Evolutionary conservation across 1,140 invertebrate species (phyloP).

Genomic region (Drosophila mayri): DNA sequence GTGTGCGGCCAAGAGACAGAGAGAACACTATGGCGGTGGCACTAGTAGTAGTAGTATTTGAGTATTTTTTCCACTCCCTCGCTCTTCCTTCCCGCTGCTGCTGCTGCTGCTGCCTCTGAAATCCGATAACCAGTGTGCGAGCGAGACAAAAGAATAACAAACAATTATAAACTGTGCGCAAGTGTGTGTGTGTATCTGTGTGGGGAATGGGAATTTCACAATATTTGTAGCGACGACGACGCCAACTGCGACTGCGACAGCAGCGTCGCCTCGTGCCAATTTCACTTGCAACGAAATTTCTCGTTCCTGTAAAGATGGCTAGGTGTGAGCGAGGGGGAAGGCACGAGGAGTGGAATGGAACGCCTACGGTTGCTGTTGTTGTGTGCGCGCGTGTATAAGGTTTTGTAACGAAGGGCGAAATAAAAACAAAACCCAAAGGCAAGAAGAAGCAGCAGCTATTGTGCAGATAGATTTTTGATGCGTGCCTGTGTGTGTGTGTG

Average conservation of each 20-base stretch:
- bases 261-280: conserved; percentile 66
- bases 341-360: conserved; percentile 13
- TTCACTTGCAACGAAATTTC: conserved; percentile 68
- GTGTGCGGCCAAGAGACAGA: conserved; percentile 5
- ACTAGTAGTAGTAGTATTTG: conserved; percentile 79
- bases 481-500: conserved; percentile 14
- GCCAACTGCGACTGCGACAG: conserved; percentile 13
- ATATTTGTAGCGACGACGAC: conserved; percentile 33
- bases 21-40: conserved; percentile 27
- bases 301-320: conserved; percentile 63
- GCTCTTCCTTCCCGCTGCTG: conserved; percentile 42
- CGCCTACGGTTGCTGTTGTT: conserved; percentile 11
- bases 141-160: conserved; percentile 82
- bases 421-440: conserved; percentile 77
- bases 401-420: conserved; percentile 77
- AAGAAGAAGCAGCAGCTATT: conserved; percentile 57
- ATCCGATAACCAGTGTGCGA: conserved; percentile 81
- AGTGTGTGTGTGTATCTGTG: conserved; percentile 33
- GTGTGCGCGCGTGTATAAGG: conserved; percentile 71
- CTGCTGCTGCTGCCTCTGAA: conserved; percentile 54
- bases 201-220: conserved; percentile 72
- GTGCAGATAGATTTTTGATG: conserved; percentile 57
- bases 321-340: conserved; percentile 13
- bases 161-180: conserved; percentile 71
- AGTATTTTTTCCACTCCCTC: conserved; percentile 46